Base-by-base conservation (phyloP, 2,113 vertebrate genomes). In the Aepyceros melampus region DNA sequence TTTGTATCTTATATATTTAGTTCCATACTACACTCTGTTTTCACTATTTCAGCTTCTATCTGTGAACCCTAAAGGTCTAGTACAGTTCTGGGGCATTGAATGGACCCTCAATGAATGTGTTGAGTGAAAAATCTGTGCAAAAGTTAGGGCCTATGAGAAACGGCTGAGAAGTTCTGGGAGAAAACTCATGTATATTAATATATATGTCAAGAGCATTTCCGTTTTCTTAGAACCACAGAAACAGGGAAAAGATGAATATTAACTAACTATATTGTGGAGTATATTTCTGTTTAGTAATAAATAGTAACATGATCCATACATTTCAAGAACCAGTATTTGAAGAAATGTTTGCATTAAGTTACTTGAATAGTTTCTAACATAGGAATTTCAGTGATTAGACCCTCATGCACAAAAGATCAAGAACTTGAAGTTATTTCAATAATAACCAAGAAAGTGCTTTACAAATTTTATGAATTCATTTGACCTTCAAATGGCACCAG, bases 281-380 rank as follows among this genome's bases (percentile, higher is more conserved):
- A 43, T 19, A 21, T 21, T 43, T 13, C 12, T 79, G 21, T 88
- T 84, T 87, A 87, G 78, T 15, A 76, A 62, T 53, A 64, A 56
- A 47, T 83, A 89, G 40, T 92, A 97, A 95, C 36, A 89, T 5
- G n/a, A 78, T 2, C 31, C n/a, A 64, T 7, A 7, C 29, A 94
- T 95, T 92, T 97, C 56, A 95, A 96, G 31, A 79, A 84, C 10
- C 14, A 88, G 19, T 82, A 55, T 97, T 93, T 43, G 33, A 95
- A 94, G 53, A 94, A 62, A 36, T 43, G 76, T 14, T 95, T 36
- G n/a, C 1, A 81, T 89, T 85, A 97, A 92, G 81, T 85, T 23
- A 92, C 21, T 56, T 83, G 17, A 92, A 96, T 87, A 45, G 11
- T 78, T 79, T 93, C 31, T 93, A 40, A 17, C 10, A n/a, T 96